These are phyloP conservation scores for Suricata suricatta DNA, from an alignment of 2,113 vertebrate genomes.

Conservation along the genomic window DNA sequence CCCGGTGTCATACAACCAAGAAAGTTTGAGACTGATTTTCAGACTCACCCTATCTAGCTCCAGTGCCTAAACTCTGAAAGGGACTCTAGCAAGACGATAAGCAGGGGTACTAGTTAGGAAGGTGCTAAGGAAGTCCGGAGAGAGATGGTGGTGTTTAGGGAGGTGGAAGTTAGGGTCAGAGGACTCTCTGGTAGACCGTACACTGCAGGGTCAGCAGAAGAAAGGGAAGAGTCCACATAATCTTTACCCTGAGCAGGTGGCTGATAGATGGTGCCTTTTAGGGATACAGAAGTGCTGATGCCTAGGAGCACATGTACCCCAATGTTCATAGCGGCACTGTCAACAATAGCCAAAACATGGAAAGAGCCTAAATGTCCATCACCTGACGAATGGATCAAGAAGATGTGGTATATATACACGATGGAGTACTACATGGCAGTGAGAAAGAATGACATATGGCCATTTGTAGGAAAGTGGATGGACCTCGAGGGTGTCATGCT, in stretches of 20 bases:
- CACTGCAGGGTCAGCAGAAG: accelerated
- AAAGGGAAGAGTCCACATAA: accelerated
- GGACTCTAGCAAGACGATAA: accelerated
- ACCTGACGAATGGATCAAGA: too few species aligned
- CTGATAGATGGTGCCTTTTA: not conserved
- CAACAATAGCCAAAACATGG: too few species aligned
- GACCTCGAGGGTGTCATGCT: too few species aligned
- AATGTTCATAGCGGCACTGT: too few species aligned
- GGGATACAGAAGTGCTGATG: too few species aligned
- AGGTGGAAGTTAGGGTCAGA: accelerated
- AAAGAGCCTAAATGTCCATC: too few species aligned
- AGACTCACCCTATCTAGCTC: not conserved
- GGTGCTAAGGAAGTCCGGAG: accelerated
- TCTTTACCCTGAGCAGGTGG: not conserved
- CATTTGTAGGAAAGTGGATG: too few species aligned
- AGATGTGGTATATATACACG: too few species aligned
- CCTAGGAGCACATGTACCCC: too few species aligned
- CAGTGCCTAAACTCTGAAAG: not conserved
- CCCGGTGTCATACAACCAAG: accelerated
- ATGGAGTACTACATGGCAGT: too few species aligned
- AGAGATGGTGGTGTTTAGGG: not conserved
- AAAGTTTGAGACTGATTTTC: not conserved
- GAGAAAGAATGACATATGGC: too few species aligned
- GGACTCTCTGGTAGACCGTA: not conserved
- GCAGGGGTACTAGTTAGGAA: not conserved